These are phyloP conservation scores for Polyergus mexicanus DNA, from an alignment of 1,140 invertebrate species.

Conservation along the genomic window DNA sequence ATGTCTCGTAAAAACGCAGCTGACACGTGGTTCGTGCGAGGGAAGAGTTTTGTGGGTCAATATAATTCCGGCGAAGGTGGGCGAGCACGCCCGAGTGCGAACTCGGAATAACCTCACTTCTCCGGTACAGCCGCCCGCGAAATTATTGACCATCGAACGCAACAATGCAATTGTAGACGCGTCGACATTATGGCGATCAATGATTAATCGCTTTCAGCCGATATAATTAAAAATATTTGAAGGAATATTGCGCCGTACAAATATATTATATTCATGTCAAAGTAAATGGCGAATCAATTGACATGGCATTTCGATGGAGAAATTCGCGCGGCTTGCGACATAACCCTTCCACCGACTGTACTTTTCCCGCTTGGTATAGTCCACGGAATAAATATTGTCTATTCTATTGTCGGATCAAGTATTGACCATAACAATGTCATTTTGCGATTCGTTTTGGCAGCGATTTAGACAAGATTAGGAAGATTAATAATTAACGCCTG, in stretches of 20 bases:
- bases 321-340: background rate
- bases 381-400: constrained; percentile 24
- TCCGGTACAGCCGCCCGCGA: constrained; percentile 59
- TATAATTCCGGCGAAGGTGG: constrained; percentile 71
- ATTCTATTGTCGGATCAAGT: background rate
- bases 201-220: background rate
- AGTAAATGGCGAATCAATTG: background rate
- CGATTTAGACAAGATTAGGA: background rate
- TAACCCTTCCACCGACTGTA: constrained; percentile 57
- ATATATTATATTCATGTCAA: background rate
- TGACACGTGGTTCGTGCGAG: background rate
- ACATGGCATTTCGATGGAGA: background rate
- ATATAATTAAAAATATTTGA: background rate
- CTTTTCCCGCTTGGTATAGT: constrained; percentile 62
- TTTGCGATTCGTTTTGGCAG: background rate
- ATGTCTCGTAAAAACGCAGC: background rate
- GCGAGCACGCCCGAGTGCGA: constrained; percentile 61
- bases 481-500: background rate
- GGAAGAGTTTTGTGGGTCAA: constrained; percentile 63
- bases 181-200: background rate
- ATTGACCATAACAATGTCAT: background rate
- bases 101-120: constrained; percentile 47
- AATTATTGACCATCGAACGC: constrained; percentile 64
- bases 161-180: background rate
- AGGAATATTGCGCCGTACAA: background rate